phyloP scores from a whole-genome alignment of 1,140 invertebrate species.

The Bathynomus jamesi region DNA sequence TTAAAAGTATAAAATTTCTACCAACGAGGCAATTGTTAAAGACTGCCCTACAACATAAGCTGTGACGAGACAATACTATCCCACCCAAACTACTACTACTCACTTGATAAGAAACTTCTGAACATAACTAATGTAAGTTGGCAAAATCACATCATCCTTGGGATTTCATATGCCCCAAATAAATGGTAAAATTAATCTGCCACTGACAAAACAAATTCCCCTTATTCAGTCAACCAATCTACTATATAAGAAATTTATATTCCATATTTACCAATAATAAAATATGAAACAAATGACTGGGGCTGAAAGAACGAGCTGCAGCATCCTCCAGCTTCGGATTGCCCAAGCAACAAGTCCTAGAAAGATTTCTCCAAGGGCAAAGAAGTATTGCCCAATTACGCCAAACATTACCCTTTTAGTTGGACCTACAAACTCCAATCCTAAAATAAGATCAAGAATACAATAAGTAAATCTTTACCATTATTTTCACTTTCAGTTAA shows the following conservation, averaged over 20 bases:
- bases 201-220: not conserved
- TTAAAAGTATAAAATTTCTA: too few relatives aligned
- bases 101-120: too few relatives aligned
- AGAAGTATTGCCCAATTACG: constrained; percentile 62
- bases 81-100: too few relatives aligned
- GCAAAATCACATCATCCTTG: too few relatives aligned
- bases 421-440: constrained; percentile 67
- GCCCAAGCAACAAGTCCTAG: constrained; percentile 59
- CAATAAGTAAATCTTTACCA: not conserved
- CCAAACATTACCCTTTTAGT: constrained; percentile 63
- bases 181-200: not conserved
- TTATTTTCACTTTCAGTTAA: too few relatives aligned
- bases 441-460: constrained; percentile 44
- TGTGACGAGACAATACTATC: too few relatives aligned
- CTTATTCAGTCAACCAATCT: not conserved
- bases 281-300: constrained; percentile 56
- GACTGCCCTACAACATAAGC: too few relatives aligned
- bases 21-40: too few relatives aligned
- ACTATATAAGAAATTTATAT: too few relatives aligned
- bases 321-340: constrained; percentile 58
- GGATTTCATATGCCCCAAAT: constrained; percentile 31
- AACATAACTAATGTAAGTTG: too few relatives aligned
- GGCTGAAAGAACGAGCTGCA: constrained; percentile 57
- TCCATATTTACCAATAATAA: constrained; percentile 53
- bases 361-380: constrained; percentile 61